Percentiles rank a stretch among this genome's conserved stretches.
Conservation (phyloP, 2,888 invertebrate genomes). For the Caenorhabditis sp. region DNA sequence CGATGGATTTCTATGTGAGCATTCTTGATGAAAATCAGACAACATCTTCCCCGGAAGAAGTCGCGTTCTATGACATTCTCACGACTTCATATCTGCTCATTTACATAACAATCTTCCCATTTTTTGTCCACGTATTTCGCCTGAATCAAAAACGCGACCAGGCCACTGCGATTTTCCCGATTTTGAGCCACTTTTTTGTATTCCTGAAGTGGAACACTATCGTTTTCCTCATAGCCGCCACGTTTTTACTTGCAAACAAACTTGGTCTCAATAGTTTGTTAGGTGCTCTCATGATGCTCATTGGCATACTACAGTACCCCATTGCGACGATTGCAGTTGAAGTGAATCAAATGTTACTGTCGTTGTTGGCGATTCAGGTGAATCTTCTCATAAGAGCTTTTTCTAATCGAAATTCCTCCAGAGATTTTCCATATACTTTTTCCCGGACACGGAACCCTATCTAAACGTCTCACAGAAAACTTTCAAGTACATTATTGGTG, state of each 20-base stretch:
- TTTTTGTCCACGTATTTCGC: not conserved
- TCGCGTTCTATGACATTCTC: no score
- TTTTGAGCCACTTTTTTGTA: not conserved
- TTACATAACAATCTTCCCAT: not conserved
- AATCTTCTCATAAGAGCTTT: no score
- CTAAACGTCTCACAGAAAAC: not conserved
- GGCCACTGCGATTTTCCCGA: not conserved
- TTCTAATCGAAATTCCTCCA: not conserved
- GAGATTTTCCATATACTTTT: not conserved
- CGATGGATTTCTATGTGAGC: no score
- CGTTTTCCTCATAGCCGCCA: no score
- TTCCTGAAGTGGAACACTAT: no score
- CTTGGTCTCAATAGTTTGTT: no score
- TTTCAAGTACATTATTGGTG: not conserved
- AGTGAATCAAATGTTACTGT: not conserved
- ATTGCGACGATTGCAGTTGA: not conserved
- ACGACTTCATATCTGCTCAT: no score
- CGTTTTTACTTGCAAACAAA: not conserved
- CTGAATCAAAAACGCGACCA: not conserved
- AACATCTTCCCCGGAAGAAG: no score
- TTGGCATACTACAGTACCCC: not conserved
- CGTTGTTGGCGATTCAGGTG: not conserved
- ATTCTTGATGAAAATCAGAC: no score
- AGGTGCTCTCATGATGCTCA: not conserved
- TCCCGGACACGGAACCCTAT: not conserved